Conservation (phyloP, 2,797 vertebrate genomes). For the Onychomys torridus region DNA sequence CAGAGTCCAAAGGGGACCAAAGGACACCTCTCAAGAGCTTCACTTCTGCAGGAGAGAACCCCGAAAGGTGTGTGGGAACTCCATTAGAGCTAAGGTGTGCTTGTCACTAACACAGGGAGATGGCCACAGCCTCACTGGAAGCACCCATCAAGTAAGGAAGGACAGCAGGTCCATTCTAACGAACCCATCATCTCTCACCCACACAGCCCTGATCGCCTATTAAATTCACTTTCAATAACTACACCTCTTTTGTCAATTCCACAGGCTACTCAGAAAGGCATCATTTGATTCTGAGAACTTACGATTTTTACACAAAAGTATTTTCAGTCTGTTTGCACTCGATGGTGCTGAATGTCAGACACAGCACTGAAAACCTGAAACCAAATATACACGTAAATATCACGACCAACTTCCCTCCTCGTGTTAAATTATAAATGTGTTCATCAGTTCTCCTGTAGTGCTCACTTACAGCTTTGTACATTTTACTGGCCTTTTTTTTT, state of each 20-base stretch:
- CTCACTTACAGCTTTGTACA: neutral
- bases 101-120: neutral
- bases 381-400: neutral
- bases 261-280: constrained; percentile 13
- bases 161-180: neutral
- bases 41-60: neutral
- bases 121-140: neutral
- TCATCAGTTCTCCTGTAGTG: neutral
- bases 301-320: constrained; percentile 36
- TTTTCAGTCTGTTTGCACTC: neutral
- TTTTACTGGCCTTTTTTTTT: neutral
- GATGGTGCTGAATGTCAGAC: neutral
- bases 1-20: neutral
- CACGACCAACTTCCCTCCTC: neutral
- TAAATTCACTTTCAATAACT: neutral
- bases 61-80: neutral
- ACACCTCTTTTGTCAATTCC: constrained; percentile 29
- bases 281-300: neutral
- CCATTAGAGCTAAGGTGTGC: neutral
- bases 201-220: neutral
- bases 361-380: neutral
- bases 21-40: neutral
- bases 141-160: neutral
- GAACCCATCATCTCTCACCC: neutral
- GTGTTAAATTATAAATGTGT: neutral